A percentile compares a stretch with the other conserved stretches of the same genome.
Conservation (phyloP, 2,113 vertebrate genomes). For the Colistium nudipinnis region DNA sequence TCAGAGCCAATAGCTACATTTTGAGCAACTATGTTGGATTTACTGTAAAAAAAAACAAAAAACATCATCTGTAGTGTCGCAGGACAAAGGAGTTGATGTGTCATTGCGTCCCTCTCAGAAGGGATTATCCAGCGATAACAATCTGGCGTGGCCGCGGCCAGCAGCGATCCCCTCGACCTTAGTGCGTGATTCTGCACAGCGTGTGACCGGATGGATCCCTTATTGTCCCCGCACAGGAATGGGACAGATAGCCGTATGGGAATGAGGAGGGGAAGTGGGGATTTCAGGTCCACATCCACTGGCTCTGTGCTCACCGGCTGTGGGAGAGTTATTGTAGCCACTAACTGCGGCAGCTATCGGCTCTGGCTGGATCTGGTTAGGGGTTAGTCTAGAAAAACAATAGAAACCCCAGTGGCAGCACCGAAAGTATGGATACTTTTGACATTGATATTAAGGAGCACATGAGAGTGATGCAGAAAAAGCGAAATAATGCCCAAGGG, state of each 20-base stretch:
- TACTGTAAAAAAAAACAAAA: slow-evolving; percentile 39
- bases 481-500: too few relatives aligned
- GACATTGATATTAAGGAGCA: not conserved
- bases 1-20: not conserved
- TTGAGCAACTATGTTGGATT: not conserved
- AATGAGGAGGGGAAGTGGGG: slow-evolving; percentile 69
- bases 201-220: slow-evolving; percentile 78
- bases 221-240: slow-evolving; percentile 69
- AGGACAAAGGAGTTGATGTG: slow-evolving; percentile 37
- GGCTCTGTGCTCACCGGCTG: slow-evolving; percentile 62
- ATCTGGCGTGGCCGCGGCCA: slow-evolving; percentile 50
- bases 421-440: not conserved
- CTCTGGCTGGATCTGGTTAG: slow-evolving; percentile 26
- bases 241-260: slow-evolving; percentile 56
- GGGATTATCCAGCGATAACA: slow-evolving; percentile 76
- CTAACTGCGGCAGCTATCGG: slow-evolving; percentile 34
- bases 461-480: too few relatives aligned
- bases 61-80: slow-evolving; percentile 19
- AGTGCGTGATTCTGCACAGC: slow-evolving; percentile 64
- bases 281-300: slow-evolving; percentile 60
- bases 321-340: slow-evolving; percentile 75
- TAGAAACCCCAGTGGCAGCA: not conserved
- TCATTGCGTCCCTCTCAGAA: slow-evolving; percentile 47
- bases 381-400: slow-evolving; percentile 30
- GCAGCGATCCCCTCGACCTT: slow-evolving; percentile 53